These are phyloP conservation scores for Scopus umbretta DNA, from an alignment of 2,113 vertebrate genomes.

Conservation along the genomic window DNA sequence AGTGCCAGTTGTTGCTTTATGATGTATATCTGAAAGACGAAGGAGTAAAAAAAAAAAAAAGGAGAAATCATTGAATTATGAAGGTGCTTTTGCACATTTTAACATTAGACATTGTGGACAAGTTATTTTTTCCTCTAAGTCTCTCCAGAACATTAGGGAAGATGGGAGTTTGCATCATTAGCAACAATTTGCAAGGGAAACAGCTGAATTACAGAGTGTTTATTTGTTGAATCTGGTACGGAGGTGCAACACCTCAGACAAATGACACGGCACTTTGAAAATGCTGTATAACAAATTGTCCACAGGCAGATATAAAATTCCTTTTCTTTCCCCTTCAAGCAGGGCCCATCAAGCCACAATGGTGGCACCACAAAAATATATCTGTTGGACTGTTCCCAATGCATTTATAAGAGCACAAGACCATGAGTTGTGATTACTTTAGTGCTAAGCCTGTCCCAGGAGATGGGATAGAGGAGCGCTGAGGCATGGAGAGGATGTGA, in stretches of 20 bases:
- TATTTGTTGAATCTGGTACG: neutral
- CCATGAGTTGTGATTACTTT: neutral
- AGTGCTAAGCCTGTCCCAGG: neutral
- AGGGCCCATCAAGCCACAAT: neutral
- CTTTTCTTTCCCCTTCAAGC: neutral
- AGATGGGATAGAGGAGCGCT: neutral
- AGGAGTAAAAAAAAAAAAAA: accelerated
- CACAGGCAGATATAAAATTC: neutral
- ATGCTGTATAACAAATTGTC: neutral
- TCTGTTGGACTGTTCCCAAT: neutral
- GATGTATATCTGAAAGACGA: neutral
- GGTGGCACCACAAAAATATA: neutral
- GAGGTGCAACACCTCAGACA: neutral
- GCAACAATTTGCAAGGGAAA: neutral
- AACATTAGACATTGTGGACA: neutral
- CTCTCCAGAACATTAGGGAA: neutral
- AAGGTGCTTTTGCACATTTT: neutral
- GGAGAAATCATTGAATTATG: neutral
- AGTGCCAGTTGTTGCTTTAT: neutral
- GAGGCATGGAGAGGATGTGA: neutral
- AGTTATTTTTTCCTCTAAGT: neutral
- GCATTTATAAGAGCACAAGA: neutral
- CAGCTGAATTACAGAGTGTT: neutral
- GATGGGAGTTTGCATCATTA: neutral
- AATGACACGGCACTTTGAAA: accelerated